Percentiles rank a stretch among this genome's conserved stretches.
These are phyloP conservation scores for Agrypnia vestita DNA, from an alignment of 1,140 invertebrate genomes.

Conservation along the genomic window DNA sequence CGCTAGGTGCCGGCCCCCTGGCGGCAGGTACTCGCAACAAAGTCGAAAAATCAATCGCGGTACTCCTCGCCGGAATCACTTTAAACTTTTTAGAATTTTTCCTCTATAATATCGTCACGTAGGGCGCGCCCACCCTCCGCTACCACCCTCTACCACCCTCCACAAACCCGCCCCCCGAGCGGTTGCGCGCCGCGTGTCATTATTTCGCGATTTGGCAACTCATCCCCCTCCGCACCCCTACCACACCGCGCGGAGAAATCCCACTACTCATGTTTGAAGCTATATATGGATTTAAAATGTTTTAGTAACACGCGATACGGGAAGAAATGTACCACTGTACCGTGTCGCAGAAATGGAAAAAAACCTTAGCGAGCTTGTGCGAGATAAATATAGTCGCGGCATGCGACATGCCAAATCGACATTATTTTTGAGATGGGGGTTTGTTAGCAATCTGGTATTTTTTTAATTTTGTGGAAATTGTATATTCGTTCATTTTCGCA, in stretches of 20 bases:
- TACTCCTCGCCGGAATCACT: constrained; percentile 53
- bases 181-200: constrained; percentile 53
- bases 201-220: constrained; percentile 62
- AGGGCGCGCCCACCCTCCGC: constrained; percentile 25
- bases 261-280: constrained; percentile 40
- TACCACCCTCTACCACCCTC: neutral
- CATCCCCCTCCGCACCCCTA: constrained; percentile 49
- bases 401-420: constrained; percentile 27
- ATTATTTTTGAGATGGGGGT: constrained; percentile 9
- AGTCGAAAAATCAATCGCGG: constrained; percentile 53
- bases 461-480: neutral
- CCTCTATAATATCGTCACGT: constrained; percentile 54
- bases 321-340: constrained; percentile 5
- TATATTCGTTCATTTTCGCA: too few species aligned
- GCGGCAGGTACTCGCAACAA: constrained; percentile 3
- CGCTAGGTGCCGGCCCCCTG: neutral
- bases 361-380: constrained; percentile 1
- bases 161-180: constrained; percentile 13
- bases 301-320: constrained; percentile 33
- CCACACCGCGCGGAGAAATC: constrained; percentile 26
- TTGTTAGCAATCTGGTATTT: neutral
- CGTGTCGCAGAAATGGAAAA: constrained; percentile 24
- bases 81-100: constrained; percentile 55
- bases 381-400: constrained; percentile 1
- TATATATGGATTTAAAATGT: constrained; percentile 47